phyloP scores from a whole-genome alignment of 2,113 vertebrate genomes.

The Haliaeetus leucogaster region DNA sequence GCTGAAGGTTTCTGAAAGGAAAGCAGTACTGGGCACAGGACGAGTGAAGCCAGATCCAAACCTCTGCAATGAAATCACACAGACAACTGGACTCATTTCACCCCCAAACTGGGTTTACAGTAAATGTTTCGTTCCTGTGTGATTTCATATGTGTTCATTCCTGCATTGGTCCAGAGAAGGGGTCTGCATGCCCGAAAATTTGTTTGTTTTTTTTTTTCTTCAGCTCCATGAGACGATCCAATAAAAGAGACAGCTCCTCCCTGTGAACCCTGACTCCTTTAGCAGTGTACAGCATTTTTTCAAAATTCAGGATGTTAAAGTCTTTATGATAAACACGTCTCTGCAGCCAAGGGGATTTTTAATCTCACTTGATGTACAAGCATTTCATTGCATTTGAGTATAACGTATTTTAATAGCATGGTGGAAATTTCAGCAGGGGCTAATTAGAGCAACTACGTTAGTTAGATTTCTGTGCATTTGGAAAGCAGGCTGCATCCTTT shows the following conservation, averaged over 20 bases:
- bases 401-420: constrained; percentile 22
- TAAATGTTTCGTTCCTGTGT: neutral
- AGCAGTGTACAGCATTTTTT: neutral
- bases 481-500: constrained; percentile 22
- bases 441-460: constrained; percentile 31
- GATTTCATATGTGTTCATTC: neutral
- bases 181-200: neutral
- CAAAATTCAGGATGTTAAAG: neutral
- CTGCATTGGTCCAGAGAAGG: neutral
- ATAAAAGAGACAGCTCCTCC: neutral
- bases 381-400: constrained; percentile 49
- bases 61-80: neutral
- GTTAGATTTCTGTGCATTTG: constrained; percentile 22
- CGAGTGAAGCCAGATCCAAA: neutral
- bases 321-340: constrained; percentile 35
- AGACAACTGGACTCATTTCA: neutral
- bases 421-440: constrained; percentile 42
- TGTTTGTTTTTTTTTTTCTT: neutral
- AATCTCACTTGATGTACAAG: constrained; percentile 64
- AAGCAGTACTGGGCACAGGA: fast-evolving
- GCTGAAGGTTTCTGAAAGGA: neutral
- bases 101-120: neutral
- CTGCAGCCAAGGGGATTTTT: constrained; percentile 41
- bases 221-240: neutral
- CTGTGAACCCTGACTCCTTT: neutral